These are phyloP conservation scores for Perccottus glenii DNA, from an alignment of 2,113 vertebrate genomes.

Conservation along the genomic window DNA sequence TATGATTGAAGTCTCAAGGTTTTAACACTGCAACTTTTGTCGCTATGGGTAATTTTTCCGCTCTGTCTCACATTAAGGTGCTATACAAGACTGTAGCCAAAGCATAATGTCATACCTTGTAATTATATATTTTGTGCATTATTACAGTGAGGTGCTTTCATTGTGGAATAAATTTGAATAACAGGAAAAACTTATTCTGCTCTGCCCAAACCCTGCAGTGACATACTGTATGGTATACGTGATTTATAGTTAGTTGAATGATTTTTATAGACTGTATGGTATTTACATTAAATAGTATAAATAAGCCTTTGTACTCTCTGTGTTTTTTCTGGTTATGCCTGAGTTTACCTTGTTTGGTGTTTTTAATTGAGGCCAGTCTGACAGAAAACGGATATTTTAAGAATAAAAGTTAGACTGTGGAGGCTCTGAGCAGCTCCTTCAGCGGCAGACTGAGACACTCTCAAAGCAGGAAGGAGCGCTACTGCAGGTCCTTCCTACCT, in stretches of 20 bases:
- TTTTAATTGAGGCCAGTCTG: no score
- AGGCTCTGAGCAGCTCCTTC: no score
- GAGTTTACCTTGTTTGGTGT: background rate
- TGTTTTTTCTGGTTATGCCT: background rate
- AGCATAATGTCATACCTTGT: constrained; percentile 33
- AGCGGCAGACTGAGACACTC: no score
- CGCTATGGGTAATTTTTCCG: background rate
- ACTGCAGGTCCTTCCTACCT: no score
- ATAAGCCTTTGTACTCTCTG: constrained; percentile 9
- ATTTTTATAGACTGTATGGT: constrained; percentile 16
- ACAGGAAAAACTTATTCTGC: constrained; percentile 24
- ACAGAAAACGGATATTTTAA: no score
- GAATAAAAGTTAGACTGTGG: no score
- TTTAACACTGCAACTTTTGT: no score
- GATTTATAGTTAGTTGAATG: constrained; percentile 23
- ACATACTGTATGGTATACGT: constrained; percentile 17
- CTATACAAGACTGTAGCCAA: background rate
- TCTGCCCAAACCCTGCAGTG: constrained; percentile 19
- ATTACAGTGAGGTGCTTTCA: constrained; percentile 16
- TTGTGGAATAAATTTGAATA: constrained; percentile 36
- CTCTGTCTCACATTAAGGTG: background rate
- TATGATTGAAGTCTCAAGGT: no score
- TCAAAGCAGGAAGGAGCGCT: no score
- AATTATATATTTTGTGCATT: constrained; percentile 41
- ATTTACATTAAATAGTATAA: constrained; percentile 37